A percentile compares a stretch with the other conserved stretches of the same genome.
Evolutionary conservation across 2,113 vertebrate species (phyloP).

Genomic region (Heloderma charlesbogerti): DNA sequence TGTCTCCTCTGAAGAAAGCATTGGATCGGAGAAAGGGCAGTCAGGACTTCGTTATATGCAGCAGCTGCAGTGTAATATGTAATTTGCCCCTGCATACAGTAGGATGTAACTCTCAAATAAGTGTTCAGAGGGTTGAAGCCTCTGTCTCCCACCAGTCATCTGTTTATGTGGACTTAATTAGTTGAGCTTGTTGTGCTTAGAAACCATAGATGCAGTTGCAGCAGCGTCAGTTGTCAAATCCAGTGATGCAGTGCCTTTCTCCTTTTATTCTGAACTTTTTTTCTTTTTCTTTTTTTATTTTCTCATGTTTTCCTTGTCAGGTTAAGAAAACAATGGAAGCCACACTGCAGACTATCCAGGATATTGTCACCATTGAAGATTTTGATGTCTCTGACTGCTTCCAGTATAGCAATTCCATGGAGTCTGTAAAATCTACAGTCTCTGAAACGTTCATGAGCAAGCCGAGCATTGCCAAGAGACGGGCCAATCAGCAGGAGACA

Average conservation of each 20-base stretch:
- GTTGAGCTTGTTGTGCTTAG: background rate
- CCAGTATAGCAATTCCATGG: slow-evolving; percentile 99
- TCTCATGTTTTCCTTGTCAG: slow-evolving; percentile 66
- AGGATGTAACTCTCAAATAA: background rate
- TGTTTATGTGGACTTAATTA: background rate
- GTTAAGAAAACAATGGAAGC: slow-evolving; percentile 99
- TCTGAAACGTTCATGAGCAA: slow-evolving; percentile 99
- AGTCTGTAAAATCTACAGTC: slow-evolving; percentile 96
- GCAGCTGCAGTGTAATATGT: background rate
- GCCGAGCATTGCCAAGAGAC: slow-evolving; percentile 95
- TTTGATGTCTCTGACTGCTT: slow-evolving; percentile 98
- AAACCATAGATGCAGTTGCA: background rate
- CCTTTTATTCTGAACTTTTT: accelerated
- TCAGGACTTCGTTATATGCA: background rate
- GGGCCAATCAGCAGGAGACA: slow-evolving; percentile 98
- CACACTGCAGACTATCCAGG: slow-evolving; percentile 96
- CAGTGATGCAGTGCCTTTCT: background rate
- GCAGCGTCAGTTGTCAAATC: background rate
- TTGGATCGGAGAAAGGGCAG: background rate
- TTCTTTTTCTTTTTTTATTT: accelerated
- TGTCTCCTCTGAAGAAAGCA: background rate
- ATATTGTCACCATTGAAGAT: slow-evolving; percentile 97
- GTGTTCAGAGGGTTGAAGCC: background rate
- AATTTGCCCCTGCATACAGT: background rate
- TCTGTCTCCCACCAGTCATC: slow-evolving; percentile 23